These are phyloP conservation scores for Diphyllodes magnificus DNA, from an alignment of 2,113 vertebrate species.

Conservation along the genomic window DNA sequence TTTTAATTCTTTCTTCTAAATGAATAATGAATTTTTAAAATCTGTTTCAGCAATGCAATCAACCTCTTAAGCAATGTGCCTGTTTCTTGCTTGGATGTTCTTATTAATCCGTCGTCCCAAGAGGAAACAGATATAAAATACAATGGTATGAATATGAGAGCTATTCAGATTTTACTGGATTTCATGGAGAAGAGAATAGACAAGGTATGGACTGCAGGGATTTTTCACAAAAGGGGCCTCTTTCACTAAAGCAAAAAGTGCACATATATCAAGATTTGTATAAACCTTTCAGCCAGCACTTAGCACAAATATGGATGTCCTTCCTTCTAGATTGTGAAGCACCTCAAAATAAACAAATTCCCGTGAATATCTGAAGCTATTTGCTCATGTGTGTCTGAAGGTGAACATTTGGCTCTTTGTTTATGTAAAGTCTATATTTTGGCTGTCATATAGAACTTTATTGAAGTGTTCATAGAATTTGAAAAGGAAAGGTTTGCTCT, in stretches of 20 bases:
- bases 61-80: slow-evolving; percentile 97
- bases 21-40: slow-evolving; percentile 56
- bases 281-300: not conserved
- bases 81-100: slow-evolving; percentile 88
- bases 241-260: not conserved
- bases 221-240: not conserved
- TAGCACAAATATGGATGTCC: not conserved
- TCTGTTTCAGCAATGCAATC: slow-evolving; percentile 85
- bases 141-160: slow-evolving; percentile 89
- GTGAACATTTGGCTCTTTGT: not conserved
- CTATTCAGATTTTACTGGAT: slow-evolving; percentile 83
- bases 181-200: slow-evolving; percentile 99
- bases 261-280: not conserved
- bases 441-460: not conserved
- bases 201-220: slow-evolving; percentile 79
- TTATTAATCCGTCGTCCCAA: slow-evolving; percentile 84
- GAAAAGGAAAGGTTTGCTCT: not conserved
- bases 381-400: not conserved
- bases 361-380: not conserved
- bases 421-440: not conserved
- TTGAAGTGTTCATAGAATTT: not conserved
- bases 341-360: not conserved
- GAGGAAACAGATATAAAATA: slow-evolving; percentile 80
- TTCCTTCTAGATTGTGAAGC: not conserved
- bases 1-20: slow-evolving; percentile 18